These are phyloP conservation scores for Leptinotarsa texana DNA, from an alignment of 1,140 invertebrate genomes.

Conservation along the genomic window DNA sequence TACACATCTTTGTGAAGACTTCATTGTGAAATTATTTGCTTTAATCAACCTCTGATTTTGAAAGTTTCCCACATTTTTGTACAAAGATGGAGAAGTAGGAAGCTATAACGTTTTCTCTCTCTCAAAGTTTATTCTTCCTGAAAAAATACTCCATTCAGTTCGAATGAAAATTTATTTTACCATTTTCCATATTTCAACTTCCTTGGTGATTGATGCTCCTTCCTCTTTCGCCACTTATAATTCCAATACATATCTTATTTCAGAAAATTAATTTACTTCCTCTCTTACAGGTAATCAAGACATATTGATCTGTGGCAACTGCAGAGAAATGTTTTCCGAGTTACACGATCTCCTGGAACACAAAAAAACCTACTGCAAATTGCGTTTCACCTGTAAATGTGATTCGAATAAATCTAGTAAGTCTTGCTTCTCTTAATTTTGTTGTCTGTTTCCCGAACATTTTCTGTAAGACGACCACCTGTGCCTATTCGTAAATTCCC, in stretches of 20 bases:
- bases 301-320: constrained; percentile 87
- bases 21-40: no score
- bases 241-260: background rate
- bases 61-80: no score
- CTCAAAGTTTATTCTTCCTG: no score
- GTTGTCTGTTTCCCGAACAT: background rate
- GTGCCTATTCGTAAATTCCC: constrained; percentile 25
- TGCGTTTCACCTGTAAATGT: constrained; percentile 84
- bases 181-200: no score
- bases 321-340: constrained; percentile 80
- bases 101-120: no score
- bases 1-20: no score
- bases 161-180: no score
- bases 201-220: no score
- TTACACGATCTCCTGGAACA: constrained; percentile 82
- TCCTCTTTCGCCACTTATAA: no score
- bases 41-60: no score
- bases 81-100: no score
- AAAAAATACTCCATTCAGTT: no score
- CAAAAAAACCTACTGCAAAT: constrained; percentile 83
- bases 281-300: constrained; percentile 75
- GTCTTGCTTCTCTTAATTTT: constrained; percentile 33
- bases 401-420: constrained; percentile 58
- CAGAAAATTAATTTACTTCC: background rate
- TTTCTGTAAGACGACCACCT: constrained; percentile 20